Evolutionary conservation across 2,113 vertebrate species (phyloP).

Genomic region (Rhinolophus sinicus): DNA sequence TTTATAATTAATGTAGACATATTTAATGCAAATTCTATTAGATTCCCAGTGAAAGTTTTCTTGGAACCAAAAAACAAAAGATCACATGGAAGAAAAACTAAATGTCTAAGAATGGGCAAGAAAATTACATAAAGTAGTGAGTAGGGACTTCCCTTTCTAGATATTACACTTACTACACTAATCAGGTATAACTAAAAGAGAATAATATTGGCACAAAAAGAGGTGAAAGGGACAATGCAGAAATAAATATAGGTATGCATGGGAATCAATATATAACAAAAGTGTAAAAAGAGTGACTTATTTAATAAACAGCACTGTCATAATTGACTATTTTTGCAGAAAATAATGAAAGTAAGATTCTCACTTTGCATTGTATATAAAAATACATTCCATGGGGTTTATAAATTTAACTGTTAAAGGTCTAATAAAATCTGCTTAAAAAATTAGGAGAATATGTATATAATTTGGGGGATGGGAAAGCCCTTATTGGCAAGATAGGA

Average conservation of each 20-base stretch:
- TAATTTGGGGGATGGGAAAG: background rate
- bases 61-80: background rate
- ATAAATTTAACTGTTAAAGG: slow-evolving; percentile 30
- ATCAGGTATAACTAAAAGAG: background rate
- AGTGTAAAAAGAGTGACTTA: background rate
- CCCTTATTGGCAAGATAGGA: background rate
- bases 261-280: background rate
- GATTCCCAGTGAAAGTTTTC: background rate
- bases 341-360: background rate
- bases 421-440: background rate
- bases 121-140: background rate
- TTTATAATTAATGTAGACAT: background rate
- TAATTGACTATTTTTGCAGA: background rate
- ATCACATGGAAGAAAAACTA: background rate
- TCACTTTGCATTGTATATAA: background rate
- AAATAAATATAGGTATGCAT: background rate
- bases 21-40: background rate
- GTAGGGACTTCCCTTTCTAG: background rate
- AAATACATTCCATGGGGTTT: background rate
- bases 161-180: background rate
- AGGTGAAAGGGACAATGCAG: background rate
- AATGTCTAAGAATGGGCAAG: background rate
- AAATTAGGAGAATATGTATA: background rate
- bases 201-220: background rate
- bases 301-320: background rate